Evolutionary conservation across 2,797 vertebrate species (phyloP), one percentile per base, ranked within the genome.

Genomic region (Yasuhikotakia modesta): DNA sequence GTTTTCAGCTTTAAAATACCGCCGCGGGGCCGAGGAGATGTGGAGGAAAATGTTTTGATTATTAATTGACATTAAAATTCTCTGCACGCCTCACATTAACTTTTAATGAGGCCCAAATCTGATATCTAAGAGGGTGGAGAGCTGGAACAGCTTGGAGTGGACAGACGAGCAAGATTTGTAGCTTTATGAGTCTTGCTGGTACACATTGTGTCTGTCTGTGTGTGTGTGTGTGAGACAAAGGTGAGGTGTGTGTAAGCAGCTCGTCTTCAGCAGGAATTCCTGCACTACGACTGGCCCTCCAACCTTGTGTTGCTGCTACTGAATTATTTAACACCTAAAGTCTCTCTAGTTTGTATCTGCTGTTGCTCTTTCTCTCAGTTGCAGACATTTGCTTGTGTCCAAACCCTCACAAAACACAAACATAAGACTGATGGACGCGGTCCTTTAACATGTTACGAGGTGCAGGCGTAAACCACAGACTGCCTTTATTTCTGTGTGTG

Each of bases 31-130:
- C 52, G 66, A 72, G 76, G 78, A 81, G 78, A 60, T 73, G 78
- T 72, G 83, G 79, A 84, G 70, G 61, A 67, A 78, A 68, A 35
- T 84, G 81, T 87, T 89, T 88, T 85, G 90, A 89, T 89, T 89
- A 88, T 90, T 89, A 90, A 90, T 87, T 87, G 79, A 78, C 79
- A 90, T 91, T 87, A 87, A 89, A 88, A 92, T 90, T 88, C 87
- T 64, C 83, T 85, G 82, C 87, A 87, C 14, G 74, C 73, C 66
- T 85, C 81, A 79, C 80, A 87, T 87, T 84, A 88, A 90, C 83
- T 89, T 91, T 92, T 90, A 91, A 90, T 91, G 87, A 91, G 85
- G 82, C 86, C 65, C 86, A 85, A 88, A 48, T 78, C 68, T 78
- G 76, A 65, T 71, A 64, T 78, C 48, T 71, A 35, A 78, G 60